Conservation (phyloP, 2,888 invertebrate genomes). For the Slavum lentiscoides region DNA sequence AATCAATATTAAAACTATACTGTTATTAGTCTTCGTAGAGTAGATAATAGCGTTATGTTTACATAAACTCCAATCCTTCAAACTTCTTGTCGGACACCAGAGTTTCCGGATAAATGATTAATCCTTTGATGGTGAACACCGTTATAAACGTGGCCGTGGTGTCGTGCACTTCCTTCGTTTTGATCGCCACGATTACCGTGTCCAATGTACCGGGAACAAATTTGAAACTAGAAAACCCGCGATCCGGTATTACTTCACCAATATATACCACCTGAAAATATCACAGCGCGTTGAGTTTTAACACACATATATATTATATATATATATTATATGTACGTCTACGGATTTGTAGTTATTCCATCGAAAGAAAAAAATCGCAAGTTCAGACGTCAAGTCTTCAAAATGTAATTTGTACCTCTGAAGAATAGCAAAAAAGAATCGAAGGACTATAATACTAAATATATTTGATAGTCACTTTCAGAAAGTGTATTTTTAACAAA, state of each 20-base stretch:
- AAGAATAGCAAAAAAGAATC: no score
- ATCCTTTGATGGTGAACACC: constrained; percentile 79
- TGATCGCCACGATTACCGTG: constrained; percentile 84
- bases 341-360: no score
- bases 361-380: no score
- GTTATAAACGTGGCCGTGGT: constrained; percentile 84
- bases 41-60: not conserved
- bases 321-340: not conserved
- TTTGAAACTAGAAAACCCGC: constrained; percentile 97
- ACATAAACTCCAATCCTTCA: constrained; percentile 94
- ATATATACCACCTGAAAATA: constrained; percentile 61
- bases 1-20: no score
- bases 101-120: constrained; percentile 75
- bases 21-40: no score
- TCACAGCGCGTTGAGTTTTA: not conserved
- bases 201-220: constrained; percentile 91
- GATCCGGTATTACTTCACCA: constrained; percentile 69
- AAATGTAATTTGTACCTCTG: no score
- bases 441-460: no score
- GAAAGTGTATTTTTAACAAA: no score
- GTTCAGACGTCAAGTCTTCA: no score
- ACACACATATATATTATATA: not conserved
- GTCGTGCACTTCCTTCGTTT: constrained; percentile 89
- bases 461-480: no score
- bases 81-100: constrained; percentile 83